A percentile compares a stretch with the other conserved stretches of the same genome.
These are phyloP conservation scores for Antrozous pallidus DNA, from an alignment of 2,797 vertebrate genomes.

Conservation along the genomic window DNA sequence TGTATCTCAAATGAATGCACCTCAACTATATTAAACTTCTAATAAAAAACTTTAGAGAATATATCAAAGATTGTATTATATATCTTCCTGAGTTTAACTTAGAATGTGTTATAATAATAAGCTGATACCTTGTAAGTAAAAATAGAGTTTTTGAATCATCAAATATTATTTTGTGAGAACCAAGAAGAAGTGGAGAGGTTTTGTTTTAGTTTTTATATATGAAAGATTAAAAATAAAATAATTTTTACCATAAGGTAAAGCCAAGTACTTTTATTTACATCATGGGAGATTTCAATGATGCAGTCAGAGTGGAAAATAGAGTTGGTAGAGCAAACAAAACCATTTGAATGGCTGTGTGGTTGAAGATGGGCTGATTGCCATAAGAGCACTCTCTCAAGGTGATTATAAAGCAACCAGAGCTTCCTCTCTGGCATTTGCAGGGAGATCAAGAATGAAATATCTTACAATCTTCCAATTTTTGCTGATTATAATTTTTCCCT, in stretches of 20 bases:
- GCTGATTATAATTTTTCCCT: not conserved
- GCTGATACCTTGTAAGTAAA: not conserved
- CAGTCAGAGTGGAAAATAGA: slow-evolving; percentile 4
- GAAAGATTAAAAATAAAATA: not conserved
- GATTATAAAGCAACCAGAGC: not conserved
- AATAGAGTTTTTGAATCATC: not conserved
- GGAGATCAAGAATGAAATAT: not conserved
- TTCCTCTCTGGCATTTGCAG: not conserved
- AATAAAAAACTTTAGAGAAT: not conserved
- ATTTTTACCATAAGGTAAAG: not conserved
- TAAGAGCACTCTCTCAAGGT: not conserved
- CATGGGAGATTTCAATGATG: not conserved
- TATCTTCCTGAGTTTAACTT: not conserved
- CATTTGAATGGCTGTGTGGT: not conserved
- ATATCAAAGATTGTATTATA: not conserved
- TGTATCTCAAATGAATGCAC: not conserved
- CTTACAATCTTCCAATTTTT: not conserved
- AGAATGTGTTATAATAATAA: not conserved
- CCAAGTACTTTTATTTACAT: not conserved
- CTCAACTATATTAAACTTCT: not conserved
- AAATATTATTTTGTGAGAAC: not conserved
- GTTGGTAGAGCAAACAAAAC: not conserved
- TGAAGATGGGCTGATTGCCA: not conserved
- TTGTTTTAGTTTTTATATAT: not conserved
- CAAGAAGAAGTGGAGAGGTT: not conserved